phyloP scores from a whole-genome alignment of 1,140 invertebrate genomes.

The Harlomillsia oculata region DNA sequence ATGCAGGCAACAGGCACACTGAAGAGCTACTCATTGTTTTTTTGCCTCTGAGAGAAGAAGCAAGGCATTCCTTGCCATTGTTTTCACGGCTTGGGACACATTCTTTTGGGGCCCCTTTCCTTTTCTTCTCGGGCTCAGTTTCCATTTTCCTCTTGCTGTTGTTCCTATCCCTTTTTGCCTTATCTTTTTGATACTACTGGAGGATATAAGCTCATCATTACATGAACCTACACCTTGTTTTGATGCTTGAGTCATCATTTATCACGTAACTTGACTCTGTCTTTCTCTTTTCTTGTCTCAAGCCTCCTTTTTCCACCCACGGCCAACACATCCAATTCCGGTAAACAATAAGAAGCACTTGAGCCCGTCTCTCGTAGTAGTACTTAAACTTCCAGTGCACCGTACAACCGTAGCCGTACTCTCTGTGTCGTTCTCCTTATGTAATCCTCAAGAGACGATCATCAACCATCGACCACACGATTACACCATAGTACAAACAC shows the following conservation, averaged over 20 bases:
- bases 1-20: too few relatives aligned
- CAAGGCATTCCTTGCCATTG: conserved; percentile 26
- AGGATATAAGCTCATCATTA: neutral
- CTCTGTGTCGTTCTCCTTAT: too few relatives aligned
- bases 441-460: too few relatives aligned
- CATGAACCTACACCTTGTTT: conserved; percentile 21
- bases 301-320: conserved; percentile 5
- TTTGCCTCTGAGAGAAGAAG: conserved; percentile 7
- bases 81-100: conserved; percentile 24
- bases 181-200: neutral
- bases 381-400: too few relatives aligned
- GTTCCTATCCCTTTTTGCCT: too few relatives aligned
- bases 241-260: conserved; percentile 24
- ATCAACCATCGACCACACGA: too few relatives aligned
- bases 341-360: conserved; percentile 2
- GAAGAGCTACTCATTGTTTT: conserved; percentile 28
- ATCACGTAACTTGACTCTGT: conserved; percentile 12
- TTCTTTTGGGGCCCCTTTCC: conserved; percentile 18
- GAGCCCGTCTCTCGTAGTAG: neutral
- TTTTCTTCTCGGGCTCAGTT: conserved; percentile 15
- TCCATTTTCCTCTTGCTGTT: conserved; percentile 13
- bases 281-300: neutral
- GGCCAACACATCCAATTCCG: conserved; percentile 6
- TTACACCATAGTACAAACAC: too few relatives aligned
- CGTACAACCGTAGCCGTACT: too few relatives aligned